A percentile compares a stretch with the other conserved stretches of the same genome.
Evolutionary conservation across 37 sponge, comb jelly and placozoan species (phyloP).

Genomic region (Chondrilla cf. caribensis): DNA sequence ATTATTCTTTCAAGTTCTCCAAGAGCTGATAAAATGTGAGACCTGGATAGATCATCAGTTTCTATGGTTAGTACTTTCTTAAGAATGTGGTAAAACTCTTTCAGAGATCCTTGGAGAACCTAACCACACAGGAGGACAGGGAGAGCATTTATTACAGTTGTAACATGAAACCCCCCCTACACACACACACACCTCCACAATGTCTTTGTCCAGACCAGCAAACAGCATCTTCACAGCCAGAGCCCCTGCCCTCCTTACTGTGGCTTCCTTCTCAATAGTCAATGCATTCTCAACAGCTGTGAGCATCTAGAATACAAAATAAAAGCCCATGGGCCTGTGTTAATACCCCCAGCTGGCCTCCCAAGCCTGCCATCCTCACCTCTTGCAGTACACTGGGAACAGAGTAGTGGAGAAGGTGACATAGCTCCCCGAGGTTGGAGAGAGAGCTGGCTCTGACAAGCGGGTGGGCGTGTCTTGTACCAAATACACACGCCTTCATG

Average conservation of each 20-base stretch:
- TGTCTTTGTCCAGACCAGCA: conserved; percentile 41
- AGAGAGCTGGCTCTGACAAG: conserved; percentile 68
- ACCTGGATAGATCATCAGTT: conserved; percentile 53
- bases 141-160: too few species aligned
- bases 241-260: conserved; percentile 63
- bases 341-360: too few species aligned
- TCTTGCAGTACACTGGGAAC: conserved; percentile 48
- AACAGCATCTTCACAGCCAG: conserved; percentile 54
- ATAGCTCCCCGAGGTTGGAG: conserved; percentile 76
- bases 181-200: too few species aligned
- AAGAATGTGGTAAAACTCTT: conserved; percentile 69
- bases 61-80: conserved; percentile 61
- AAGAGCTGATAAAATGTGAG: conserved; percentile 77
- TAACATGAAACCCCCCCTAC: too few species aligned
- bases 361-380: conserved; percentile 27
- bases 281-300: conserved; percentile 48
- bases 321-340: too few species aligned
- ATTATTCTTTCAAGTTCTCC: conserved; percentile 73
- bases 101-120: conserved; percentile 45
- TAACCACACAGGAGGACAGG: too few species aligned
- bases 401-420: conserved; percentile 36
- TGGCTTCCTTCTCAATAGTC: conserved; percentile 36
- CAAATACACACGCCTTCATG: conserved; percentile 51
- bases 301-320: conserved; percentile 52
- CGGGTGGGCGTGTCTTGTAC: conserved; percentile 46